These are phyloP conservation scores for Solen grandis DNA, from an alignment of 1,140 invertebrate genomes.

Conservation along the genomic window DNA sequence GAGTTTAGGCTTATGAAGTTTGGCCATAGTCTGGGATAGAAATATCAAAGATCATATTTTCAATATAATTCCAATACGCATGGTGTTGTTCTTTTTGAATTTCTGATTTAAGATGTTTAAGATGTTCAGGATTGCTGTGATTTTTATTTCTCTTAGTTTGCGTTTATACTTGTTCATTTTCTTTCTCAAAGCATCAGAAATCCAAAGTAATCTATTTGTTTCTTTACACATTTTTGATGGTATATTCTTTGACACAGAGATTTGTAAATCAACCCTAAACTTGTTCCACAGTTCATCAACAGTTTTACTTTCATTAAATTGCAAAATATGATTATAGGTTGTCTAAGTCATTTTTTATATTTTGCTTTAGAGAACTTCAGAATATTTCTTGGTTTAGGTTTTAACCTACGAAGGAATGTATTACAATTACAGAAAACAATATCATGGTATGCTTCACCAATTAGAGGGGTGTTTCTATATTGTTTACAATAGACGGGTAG, in stretches of 20 bases:
- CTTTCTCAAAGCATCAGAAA: slow-evolving; percentile 1
- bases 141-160: slow-evolving; percentile 2
- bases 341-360: too few species aligned
- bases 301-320: background rate
- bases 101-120: slow-evolving; percentile 11
- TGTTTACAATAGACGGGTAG: background rate
- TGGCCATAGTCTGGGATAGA: slow-evolving; percentile 10
- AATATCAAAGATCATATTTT: slow-evolving; percentile 28
- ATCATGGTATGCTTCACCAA: slow-evolving; percentile 25
- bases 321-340: background rate
- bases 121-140: background rate
- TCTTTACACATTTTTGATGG: background rate
- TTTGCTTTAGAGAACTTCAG: background rate
- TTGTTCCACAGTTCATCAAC: slow-evolving; percentile 1
- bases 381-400: background rate
- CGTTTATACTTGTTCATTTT: slow-evolving; percentile 30
- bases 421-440: background rate
- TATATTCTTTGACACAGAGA: background rate
- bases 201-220: background rate
- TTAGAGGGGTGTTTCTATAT: slow-evolving; percentile 17
- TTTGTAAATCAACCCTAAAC: slow-evolving; percentile 2
- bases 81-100: slow-evolving; percentile 25
- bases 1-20: background rate
- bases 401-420: background rate
- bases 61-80: slow-evolving; percentile 27